These are phyloP conservation scores for Ophiodon elongatus DNA, from an alignment of 2,113 vertebrate species.

Conservation along the genomic window DNA sequence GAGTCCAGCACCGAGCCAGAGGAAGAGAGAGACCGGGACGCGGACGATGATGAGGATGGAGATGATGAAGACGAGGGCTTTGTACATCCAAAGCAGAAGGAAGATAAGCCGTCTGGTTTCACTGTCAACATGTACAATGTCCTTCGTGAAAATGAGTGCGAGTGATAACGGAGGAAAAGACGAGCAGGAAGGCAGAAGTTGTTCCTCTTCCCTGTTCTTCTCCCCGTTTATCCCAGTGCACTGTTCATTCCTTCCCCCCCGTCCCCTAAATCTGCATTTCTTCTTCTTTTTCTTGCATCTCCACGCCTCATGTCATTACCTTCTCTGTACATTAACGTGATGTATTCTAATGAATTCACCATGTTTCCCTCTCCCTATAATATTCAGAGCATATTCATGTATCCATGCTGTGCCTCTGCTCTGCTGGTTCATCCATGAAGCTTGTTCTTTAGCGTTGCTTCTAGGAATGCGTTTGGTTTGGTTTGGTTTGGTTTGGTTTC, in stretches of 20 bases:
- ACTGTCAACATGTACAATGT: slow-evolving; percentile 87
- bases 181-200: slow-evolving; percentile 18
- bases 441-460: slow-evolving; percentile 36
- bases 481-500: slow-evolving; percentile 18
- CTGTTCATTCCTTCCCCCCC: slow-evolving; percentile 23
- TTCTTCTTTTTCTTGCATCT: slow-evolving; percentile 36
- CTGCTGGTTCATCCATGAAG: slow-evolving; percentile 50
- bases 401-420: slow-evolving; percentile 69
- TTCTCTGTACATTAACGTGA: slow-evolving; percentile 36
- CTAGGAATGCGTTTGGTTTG: slow-evolving; percentile 45
- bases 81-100: slow-evolving; percentile 45
- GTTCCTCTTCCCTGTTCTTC: slow-evolving; percentile 23
- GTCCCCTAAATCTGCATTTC: slow-evolving; percentile 44
- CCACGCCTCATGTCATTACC: slow-evolving; percentile 20
- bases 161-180: slow-evolving; percentile 67
- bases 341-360: slow-evolving; percentile 11
- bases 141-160: slow-evolving; percentile 89
- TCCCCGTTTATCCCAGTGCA: slow-evolving; percentile 14
- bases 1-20: slow-evolving; percentile 91
- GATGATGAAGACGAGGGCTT: slow-evolving; percentile 85
- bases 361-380: slow-evolving; percentile 3
- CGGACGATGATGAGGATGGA: slow-evolving; percentile 90
- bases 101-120: slow-evolving; percentile 64
- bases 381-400: slow-evolving; percentile 59
- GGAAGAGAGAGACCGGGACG: slow-evolving; percentile 89